Percentiles rank a stretch among this genome's conserved stretches.
Evolutionary conservation across 2,888 invertebrate genomes (phyloP).

Genomic region (Corbicula japonica): DNA sequence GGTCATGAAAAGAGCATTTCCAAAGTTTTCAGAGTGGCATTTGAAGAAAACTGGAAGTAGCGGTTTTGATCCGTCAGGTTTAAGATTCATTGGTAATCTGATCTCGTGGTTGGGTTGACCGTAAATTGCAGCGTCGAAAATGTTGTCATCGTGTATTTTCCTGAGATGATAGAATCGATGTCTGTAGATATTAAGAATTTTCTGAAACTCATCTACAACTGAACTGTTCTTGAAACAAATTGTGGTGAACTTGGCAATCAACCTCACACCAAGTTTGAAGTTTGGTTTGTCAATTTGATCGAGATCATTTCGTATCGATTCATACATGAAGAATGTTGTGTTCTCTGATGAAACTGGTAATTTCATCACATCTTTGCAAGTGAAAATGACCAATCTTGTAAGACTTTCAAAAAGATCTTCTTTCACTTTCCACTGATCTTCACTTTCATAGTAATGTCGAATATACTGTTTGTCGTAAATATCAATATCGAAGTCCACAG

Average conservation of each 20-base stretch:
- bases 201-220: constrained; percentile 2
- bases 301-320: constrained; percentile 18
- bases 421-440: constrained; percentile 16
- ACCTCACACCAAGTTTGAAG: constrained; percentile 15
- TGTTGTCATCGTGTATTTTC: constrained; percentile 17
- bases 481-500: constrained; percentile 15
- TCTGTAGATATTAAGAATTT: constrained; percentile 6
- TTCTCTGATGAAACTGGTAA: neutral
- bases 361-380: constrained; percentile 6
- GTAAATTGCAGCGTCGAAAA: constrained; percentile 11
- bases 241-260: constrained; percentile 7
- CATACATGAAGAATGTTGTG: constrained; percentile 22
- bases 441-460: constrained; percentile 1
- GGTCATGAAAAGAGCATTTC: constrained; percentile 7
- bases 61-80: constrained; percentile 18
- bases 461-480: constrained; percentile 30
- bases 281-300: constrained; percentile 3
- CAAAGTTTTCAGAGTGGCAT: neutral
- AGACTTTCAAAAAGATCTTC: constrained; percentile 4
- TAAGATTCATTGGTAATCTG: constrained; percentile 28
- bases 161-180: neutral
- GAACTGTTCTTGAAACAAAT: constrained; percentile 18
- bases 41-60: constrained; percentile 27
- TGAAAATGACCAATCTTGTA: neutral
- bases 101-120: constrained; percentile 17